A percentile compares a stretch with the other conserved stretches of the same genome.
Evolutionary conservation across 2,797 vertebrate genomes (phyloP).

Genomic region (Pipistrellus pipistrellus): DNA sequence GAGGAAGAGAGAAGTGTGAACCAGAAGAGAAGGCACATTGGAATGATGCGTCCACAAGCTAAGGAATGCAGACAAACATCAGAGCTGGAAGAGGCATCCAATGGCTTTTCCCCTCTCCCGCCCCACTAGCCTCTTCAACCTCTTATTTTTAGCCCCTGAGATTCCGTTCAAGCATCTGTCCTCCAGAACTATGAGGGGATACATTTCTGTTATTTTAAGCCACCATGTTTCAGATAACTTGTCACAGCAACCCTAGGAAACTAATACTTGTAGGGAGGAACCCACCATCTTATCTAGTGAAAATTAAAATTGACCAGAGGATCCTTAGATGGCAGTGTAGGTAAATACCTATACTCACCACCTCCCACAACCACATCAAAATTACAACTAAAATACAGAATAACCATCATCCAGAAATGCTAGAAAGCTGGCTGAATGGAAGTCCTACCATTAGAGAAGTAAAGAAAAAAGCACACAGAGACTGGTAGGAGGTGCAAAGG

Average conservation of each 20-base stretch:
- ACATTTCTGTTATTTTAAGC: not conserved
- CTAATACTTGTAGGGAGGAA: not conserved
- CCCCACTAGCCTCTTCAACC: not conserved
- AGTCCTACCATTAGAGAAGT: no score
- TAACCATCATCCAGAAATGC: no score
- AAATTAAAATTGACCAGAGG: not conserved
- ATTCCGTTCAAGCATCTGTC: not conserved
- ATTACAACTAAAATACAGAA: no score
- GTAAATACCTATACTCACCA: no score
- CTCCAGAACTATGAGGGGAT: not conserved
- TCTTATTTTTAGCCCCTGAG: not conserved
- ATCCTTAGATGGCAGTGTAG: no score
- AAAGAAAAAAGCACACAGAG: no score
- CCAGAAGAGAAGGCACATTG: not conserved
- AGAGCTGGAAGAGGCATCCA: not conserved
- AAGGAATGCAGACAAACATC: not conserved
- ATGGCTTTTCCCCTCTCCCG: not conserved
- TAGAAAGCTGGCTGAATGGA: no score
- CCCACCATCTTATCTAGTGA: accelerated
- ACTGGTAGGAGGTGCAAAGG: no score
- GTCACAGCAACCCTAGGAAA: not conserved
- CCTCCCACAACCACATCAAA: no score
- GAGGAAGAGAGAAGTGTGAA: not conserved
- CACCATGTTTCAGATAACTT: not conserved
- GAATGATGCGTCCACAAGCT: not conserved